A percentile compares a stretch with the other conserved stretches of the same genome.
phyloP scores from a whole-genome alignment of 1,140 invertebrate genomes.

The Drosophila ficusphila region DNA sequence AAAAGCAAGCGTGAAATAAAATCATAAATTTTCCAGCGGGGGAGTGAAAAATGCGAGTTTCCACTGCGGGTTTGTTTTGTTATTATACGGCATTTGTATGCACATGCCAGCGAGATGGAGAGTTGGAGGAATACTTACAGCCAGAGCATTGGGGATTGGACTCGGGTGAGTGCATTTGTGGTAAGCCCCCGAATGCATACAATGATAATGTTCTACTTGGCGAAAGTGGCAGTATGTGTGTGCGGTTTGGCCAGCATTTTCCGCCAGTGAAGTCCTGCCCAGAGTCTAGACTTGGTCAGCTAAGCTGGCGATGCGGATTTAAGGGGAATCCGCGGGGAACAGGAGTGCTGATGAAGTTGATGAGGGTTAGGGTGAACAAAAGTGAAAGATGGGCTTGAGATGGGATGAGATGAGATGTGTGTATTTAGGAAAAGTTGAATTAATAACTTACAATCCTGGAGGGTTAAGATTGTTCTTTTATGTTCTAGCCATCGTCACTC shows the following conservation, averaged over 20 bases:
- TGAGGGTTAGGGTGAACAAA: constrained; percentile 10
- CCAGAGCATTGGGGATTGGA: constrained; percentile 17
- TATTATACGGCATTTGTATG: constrained; percentile 66
- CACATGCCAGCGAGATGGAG: constrained; percentile 18
- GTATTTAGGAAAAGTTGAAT: constrained; percentile 26
- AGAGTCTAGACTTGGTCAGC: constrained; percentile 68
- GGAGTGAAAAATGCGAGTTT: constrained; percentile 6
- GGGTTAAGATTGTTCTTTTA: background rate
- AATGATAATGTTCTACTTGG: constrained; percentile 65
- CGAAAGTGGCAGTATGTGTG: constrained; percentile 13
- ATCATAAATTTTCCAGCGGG: constrained; percentile 76
- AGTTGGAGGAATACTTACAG: constrained; percentile 3
- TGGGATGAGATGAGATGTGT: constrained; percentile 13
- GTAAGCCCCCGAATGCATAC: constrained; percentile 66
- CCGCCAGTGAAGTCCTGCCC: constrained; percentile 19
- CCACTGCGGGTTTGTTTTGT: constrained; percentile 25
- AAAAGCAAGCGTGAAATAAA: constrained; percentile 83
- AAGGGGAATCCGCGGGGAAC: background rate
- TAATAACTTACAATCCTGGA: constrained; percentile 10
- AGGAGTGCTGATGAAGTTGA: constrained; percentile 30
- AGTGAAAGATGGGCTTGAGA: constrained; percentile 13
- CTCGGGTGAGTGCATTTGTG: constrained; percentile 72
- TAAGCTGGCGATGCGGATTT: constrained; percentile 40
- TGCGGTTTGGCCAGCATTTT: constrained; percentile 45
- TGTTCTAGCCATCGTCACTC: background rate